Conservation (phyloP, 2,113 vertebrate genomes). For the Passer montanus region DNA sequence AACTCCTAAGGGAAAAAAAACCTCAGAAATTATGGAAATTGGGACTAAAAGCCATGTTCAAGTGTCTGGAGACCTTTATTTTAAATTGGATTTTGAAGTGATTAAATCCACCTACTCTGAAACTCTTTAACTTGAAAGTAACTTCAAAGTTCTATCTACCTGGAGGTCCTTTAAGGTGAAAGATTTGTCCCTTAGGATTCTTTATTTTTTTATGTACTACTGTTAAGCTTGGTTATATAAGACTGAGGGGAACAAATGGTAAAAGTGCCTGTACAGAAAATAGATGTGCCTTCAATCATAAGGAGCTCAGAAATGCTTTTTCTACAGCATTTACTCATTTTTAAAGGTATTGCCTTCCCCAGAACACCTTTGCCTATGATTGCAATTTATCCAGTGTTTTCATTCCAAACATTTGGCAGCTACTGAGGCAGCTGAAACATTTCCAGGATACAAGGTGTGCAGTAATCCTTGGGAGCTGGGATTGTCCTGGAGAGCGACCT, state of each 20-base stretch:
- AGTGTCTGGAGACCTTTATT: not conserved
- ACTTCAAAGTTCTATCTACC: not conserved
- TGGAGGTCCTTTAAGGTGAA: not conserved
- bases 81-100: not conserved
- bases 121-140: not conserved
- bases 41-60: not conserved
- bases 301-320: not conserved
- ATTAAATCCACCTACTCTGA: not conserved
- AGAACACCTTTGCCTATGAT: not conserved
- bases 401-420: accelerated
- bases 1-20: not conserved
- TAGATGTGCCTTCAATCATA: not conserved
- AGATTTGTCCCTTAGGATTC: not conserved
- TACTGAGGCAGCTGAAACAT: not conserved
- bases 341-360: not conserved
- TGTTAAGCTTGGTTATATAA: not conserved
- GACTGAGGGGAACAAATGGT: not conserved
- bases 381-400: not conserved
- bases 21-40: not conserved
- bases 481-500: not conserved
- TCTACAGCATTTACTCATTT: accelerated
- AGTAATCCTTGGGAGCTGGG: not conserved
- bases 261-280: not conserved
- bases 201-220: not conserved
- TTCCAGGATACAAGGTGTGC: accelerated